Evolutionary conservation across 1,140 invertebrate species (phyloP), one percentile per base, ranked within the genome.

Genomic region (Megalopta genalis): DNA sequence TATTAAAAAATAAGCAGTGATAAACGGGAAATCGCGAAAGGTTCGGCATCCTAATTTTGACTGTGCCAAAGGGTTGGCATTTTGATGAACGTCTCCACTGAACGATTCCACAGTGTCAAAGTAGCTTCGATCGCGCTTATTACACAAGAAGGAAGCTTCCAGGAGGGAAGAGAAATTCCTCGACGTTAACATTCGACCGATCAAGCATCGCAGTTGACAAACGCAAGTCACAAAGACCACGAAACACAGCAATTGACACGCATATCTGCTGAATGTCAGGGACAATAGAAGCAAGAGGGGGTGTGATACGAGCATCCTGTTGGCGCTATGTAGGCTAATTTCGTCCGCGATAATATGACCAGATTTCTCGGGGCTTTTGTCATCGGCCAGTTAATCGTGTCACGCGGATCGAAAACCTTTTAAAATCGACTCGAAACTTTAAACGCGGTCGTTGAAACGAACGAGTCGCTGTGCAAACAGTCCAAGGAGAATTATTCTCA

Each of bases 221-320:
- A 3, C 12, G 6, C 23, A 12, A 21, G 18, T 21, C 16, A 21
- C 18, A 37, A 14, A 60, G 8, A 60, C n/a, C 57, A 10, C n/a
- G 52, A 14, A 60, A 25, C n/a, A 9, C n/a, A n/a, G 18, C 42
- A 70, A 62, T 69, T 74, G 67, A 73, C 67, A 59, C 21, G 37
- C 5, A 2, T 85, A 85, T 86, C 80, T 84, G 37, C 57, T 65
- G 87, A 89, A 89, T 89, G 87, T 89, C 88, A 90, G 83, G 88
- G 88, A 82, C 88, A 89, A 42, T 65, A 59, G n/a, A 37, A 14
- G 42, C 18, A 39, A 32, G 63, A 54, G 66, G 67, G 42, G 65
- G 57, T 68, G 77, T 18, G 73, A 66, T 87, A 83, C 75, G 57
- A 80, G 73, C 75, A 77, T 86, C 85, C 85, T 78, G 80, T 78